Conservation (phyloP, 2,113 vertebrate genomes). For the Chauna torquata region DNA sequence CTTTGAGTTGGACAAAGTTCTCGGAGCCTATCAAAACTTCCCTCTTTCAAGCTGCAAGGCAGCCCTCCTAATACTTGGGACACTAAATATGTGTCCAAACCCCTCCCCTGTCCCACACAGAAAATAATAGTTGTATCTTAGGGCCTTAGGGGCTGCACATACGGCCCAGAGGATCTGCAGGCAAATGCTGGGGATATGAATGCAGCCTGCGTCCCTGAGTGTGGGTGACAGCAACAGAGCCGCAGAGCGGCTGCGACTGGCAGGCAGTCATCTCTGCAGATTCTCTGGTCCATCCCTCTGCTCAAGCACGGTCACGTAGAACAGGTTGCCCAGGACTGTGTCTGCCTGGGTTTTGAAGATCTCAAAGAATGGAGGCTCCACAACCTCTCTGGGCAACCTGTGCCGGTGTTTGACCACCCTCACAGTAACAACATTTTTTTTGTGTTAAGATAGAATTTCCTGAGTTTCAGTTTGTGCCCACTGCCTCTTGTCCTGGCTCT, state of each 20-base stretch:
- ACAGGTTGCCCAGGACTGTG: too few relatives aligned
- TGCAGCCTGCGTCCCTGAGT: background rate
- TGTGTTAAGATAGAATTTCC: background rate
- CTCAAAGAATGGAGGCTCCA: background rate
- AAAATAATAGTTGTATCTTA: background rate
- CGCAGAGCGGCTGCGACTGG: background rate
- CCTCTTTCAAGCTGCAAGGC: background rate
- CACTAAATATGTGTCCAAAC: background rate
- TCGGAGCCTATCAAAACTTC: background rate
- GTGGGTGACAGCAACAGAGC: background rate
- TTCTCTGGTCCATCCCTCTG: background rate
- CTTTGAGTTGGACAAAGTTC: background rate
- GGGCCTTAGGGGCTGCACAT: too few relatives aligned
- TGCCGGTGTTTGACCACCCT: background rate
- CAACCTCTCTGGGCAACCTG: background rate
- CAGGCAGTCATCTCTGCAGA: background rate
- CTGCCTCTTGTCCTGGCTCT: background rate
- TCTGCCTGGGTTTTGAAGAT: background rate
- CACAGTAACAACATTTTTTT: background rate
- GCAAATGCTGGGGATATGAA: background rate
- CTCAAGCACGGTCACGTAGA: background rate
- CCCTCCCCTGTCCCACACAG: rapidly evolving
- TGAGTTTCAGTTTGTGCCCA: background rate
- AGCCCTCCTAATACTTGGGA: background rate
- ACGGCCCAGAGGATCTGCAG: background rate